Percentiles rank a stretch among this genome's conserved stretches.
These are phyloP conservation scores for Xylota sylvarum DNA, from an alignment of 2,888 invertebrate species.

Conservation along the genomic window DNA sequence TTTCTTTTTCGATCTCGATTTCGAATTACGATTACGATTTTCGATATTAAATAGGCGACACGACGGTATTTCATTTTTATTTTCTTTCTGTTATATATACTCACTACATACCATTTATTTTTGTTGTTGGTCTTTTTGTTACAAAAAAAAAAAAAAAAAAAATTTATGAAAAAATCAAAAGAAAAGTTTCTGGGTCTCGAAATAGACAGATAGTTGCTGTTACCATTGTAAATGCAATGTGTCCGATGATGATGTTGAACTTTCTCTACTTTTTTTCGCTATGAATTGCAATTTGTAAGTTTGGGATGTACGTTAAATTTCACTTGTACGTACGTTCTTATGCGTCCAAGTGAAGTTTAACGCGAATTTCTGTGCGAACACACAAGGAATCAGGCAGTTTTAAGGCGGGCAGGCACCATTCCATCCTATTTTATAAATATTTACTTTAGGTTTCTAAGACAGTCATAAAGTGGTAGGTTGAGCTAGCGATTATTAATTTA, in stretches of 20 bases:
- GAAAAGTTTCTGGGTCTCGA: constrained; percentile 77
- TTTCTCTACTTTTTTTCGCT: constrained; percentile 68
- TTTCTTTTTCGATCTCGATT: no score
- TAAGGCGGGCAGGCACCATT: background rate
- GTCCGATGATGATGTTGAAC: constrained; percentile 71
- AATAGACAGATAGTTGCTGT: constrained; percentile 77
- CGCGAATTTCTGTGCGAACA: background rate
- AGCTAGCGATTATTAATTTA: no score
- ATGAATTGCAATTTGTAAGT: constrained; percentile 74
- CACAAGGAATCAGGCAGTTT: background rate
- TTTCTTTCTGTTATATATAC: constrained; percentile 66
- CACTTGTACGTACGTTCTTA: constrained; percentile 22
- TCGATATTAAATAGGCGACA: constrained; percentile 11
- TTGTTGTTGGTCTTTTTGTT: constrained; percentile 46
- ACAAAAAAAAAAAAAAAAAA: constrained; percentile 40
- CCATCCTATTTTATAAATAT: no score
- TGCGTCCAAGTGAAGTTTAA: constrained; percentile 36
- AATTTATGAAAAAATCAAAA: constrained; percentile 47
- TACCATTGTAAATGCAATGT: constrained; percentile 76
- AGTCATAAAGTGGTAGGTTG: background rate
- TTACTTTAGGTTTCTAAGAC: background rate
- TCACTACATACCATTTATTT: constrained; percentile 13
- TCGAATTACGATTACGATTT: background rate
- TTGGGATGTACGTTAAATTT: constrained; percentile 53
- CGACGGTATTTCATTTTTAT: constrained; percentile 76